phyloP scores from a whole-genome alignment of 2,797 vertebrate species.

The Trachops cirrhosus region DNA sequence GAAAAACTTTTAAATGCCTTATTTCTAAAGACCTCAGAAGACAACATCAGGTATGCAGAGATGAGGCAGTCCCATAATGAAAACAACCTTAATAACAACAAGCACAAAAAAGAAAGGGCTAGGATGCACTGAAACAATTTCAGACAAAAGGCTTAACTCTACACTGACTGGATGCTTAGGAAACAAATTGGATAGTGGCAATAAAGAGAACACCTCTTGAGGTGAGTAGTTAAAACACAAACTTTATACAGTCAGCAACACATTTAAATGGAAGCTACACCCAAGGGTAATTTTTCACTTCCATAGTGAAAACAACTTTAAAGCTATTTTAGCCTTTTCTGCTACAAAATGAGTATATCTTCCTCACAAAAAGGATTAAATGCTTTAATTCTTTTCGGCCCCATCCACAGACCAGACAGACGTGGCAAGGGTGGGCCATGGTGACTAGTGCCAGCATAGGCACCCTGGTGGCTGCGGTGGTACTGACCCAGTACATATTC shows the following conservation, averaged over 20 bases:
- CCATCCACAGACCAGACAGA: background rate
- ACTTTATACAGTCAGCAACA: background rate
- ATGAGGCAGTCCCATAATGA: background rate
- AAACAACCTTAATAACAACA: background rate
- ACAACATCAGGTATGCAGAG: background rate
- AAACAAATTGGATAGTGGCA: background rate
- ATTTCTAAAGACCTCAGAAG: background rate
- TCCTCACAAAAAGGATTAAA: background rate
- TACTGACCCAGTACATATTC: background rate
- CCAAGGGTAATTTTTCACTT: background rate
- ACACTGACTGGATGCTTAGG: background rate
- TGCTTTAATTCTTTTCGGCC: background rate
- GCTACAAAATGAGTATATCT: background rate
- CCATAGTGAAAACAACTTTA: background rate
- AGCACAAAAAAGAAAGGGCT: background rate
- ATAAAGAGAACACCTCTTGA: background rate
- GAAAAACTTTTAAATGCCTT: background rate
- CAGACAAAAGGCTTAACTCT: background rate
- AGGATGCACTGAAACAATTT: constrained; percentile 17
- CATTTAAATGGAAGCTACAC: background rate
- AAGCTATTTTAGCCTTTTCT: background rate
- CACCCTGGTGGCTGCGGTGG: constrained; percentile 76
- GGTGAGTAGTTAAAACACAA: background rate
- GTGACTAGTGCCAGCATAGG: constrained; percentile 69
- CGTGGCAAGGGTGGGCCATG: background rate